Conservation (phyloP, 2,113 vertebrate species). For the Sylvilagus bachmani region DNA sequence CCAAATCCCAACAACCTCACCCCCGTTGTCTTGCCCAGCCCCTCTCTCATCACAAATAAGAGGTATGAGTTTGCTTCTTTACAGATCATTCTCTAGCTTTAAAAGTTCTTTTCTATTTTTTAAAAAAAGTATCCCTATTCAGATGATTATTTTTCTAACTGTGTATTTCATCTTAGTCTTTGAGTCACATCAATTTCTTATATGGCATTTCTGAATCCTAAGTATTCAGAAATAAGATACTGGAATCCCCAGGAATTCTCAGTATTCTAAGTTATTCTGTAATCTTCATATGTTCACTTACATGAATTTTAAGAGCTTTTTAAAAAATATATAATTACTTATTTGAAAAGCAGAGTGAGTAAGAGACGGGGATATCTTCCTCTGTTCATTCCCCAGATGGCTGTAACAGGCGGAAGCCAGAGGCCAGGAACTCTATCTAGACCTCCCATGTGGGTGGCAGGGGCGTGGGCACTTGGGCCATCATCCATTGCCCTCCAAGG, state of each 20-base stretch:
- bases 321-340: no score
- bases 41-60: not conserved
- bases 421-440: no score
- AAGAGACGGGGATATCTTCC: no score
- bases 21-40: not conserved
- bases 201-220: not conserved
- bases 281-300: not conserved
- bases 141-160: not conserved
- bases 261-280: not conserved
- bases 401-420: no score
- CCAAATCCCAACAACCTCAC: no score
- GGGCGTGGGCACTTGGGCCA: no score
- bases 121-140: not conserved
- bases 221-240: not conserved
- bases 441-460: no score
- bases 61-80: not conserved
- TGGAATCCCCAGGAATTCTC: not conserved
- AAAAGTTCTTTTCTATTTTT: not conserved
- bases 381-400: no score
- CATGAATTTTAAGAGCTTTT: not conserved
- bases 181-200: not conserved
- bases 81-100: not conserved
- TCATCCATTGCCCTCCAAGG: no score
- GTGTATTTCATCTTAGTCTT: not conserved
- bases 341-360: no score